Evolutionary conservation across 1,140 invertebrate genomes (phyloP), one percentile per base, ranked within the genome.

Genomic region (Camponotus floridanus): DNA sequence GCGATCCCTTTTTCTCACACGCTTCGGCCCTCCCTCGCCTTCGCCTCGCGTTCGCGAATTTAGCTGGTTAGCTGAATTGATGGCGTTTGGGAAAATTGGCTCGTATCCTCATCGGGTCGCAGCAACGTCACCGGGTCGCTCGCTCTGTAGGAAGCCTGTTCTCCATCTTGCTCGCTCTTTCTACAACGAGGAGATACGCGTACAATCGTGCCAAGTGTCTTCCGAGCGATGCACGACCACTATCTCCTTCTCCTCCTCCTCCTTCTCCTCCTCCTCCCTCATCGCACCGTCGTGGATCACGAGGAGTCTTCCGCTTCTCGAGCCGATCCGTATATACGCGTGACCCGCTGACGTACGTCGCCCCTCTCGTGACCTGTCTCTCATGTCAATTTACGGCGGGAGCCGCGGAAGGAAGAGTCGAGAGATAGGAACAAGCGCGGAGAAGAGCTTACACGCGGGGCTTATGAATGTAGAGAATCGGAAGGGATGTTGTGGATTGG

Each of bases 321-420:
- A 90, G 83, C 73, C 76, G 68, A 51, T 87, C 61, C 88, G 85
- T 74, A 59, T 36, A 87, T 79, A 88, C 86, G 87, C 89, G 88
- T 90, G 86, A 90, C 81, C 61, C 33, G 81, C 42, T 90, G 89
- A 90, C 89, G 89, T 86, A 90, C 89, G 81, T 90, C 67, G 86
- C 81, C 68, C 78, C 62, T 45, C 55, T 18, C 51, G 80, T 86
- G 89, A 73, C 90, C 87, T 90, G 87, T 91, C 92, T 93, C 93
- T 94, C 91, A 93, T 93, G 91, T 94, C 93, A 94, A 94, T 94
- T 94, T 93, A 91, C 91, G 86, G 86, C 68, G 85, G 85, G 89
- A 87, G 87, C 91, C 92, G 88, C 93, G 93, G 93, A 94, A 94
- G 93, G 93, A 94, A 94, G 92, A 91, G 91, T 91, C 90, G 87